Evolutionary conservation across 2,888 invertebrate genomes (phyloP).

Genomic region (Drosophila yooni): DNA sequence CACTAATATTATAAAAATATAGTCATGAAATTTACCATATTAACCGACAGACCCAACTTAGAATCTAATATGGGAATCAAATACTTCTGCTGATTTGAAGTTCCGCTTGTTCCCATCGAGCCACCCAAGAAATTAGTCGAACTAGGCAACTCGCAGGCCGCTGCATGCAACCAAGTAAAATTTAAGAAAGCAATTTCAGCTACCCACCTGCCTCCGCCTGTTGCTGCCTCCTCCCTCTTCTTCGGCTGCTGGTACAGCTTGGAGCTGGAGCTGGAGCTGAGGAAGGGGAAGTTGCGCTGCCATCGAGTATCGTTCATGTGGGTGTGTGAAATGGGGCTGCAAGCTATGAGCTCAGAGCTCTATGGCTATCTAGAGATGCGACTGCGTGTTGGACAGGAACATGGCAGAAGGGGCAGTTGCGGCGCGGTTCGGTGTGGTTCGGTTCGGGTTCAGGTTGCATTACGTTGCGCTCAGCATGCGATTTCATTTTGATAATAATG

Average conservation of each 20-base stretch:
- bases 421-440: neutral
- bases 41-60: neutral
- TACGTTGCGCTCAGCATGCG: constrained; percentile 62
- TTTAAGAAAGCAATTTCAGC: constrained; percentile 62
- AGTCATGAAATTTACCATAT: neutral
- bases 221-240: neutral
- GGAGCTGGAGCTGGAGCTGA: neutral
- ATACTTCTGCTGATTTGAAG: neutral
- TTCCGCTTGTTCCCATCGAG: constrained; percentile 20
- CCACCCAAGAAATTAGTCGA: constrained; percentile 23
- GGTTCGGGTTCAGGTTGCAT: constrained; percentile 22
- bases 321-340: constrained; percentile 77
- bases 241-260: neutral
- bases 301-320: constrained; percentile 42
- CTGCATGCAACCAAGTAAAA: constrained; percentile 31
- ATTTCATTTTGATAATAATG: constrained; percentile 81
- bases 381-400: constrained; percentile 41
- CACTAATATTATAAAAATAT: neutral
- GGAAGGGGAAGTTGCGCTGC: constrained; percentile 44
- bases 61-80: neutral
- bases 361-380: constrained; percentile 14
- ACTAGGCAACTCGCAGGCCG: constrained; percentile 1
- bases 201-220: constrained; percentile 11
- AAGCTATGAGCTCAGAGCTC: constrained; percentile 10
- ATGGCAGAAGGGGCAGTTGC: constrained; percentile 14